Base-by-base conservation (phyloP, 1,140 invertebrate genomes). In the Anoplophora glabripennis region DNA sequence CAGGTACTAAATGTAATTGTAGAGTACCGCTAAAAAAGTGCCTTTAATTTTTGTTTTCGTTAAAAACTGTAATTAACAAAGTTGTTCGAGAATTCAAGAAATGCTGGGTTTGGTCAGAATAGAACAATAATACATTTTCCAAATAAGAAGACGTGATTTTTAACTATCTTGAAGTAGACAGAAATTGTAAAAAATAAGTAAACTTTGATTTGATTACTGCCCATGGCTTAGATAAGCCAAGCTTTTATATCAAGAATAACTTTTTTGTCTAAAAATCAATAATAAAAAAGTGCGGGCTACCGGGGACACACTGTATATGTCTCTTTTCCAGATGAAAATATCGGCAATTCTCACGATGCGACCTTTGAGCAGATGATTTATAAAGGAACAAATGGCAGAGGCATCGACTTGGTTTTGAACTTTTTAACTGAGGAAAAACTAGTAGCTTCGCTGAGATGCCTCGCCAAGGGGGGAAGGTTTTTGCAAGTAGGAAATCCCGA, bases 401-500 rank as follows among this genome's bases (percentile, higher is more conserved):
- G 87, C 46, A 86, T 89, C 0, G 84, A 89, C 66, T 68, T 87
- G 42, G 80, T 89, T 1, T 72, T 89, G 1, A 88, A 88, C 63
- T 87, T 86, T 0, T 70, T 88, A 11, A 77, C 84, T 11, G 86
- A 86, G 62, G 85, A 87, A 28, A 86, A 86, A 72, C 67, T 87
- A n/a, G 72, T 82, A 68, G 85, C 87, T 0, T 89, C 93, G 61
- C 69, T 94, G 47, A 84, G 92, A 14, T 90, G 92, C 68, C 76
- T 97, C 1, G 84, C 80, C 1, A 72, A 77, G 21, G 77, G 80
- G 2, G 89, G 88, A 1, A 78, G 83, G 21, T 91, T 91, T 73
- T 71, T 90, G 3, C 89, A 92, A 75, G 90, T 91, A 28, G 89
- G 89, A 11, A 90, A 89, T 67, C 87, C 86, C 57, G 88, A 90